Evolutionary conservation across 2,113 vertebrate genomes (phyloP), one percentile per base, ranked within the genome.

Genomic region (Platysteira castanea): DNA sequence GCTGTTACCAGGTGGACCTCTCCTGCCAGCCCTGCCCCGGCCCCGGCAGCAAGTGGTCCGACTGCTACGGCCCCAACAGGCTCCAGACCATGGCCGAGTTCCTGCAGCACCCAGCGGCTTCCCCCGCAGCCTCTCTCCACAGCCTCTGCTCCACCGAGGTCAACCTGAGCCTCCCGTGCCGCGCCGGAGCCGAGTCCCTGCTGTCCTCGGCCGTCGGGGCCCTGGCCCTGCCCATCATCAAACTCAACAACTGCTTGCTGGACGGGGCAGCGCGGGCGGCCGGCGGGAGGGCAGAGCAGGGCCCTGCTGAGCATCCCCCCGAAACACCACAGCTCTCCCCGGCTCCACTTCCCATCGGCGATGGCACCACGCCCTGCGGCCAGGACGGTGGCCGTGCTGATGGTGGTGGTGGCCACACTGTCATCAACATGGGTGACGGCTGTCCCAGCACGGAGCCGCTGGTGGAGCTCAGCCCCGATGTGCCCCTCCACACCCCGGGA

Each of bases 1-100:
- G 95, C 50, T 98, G 93, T 59, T 98, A 97, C 82, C 97, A 83
- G 93, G 98, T 53, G 98, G 99, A 98, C 96, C 98, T 86, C 75
- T 98, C 94, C 91, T 89, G 96, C 86, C 76, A 97, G 92, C 35
- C 96, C 75, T 14, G 82, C 79, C 26, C 90, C 15, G 2, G 97
- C 76, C 15, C 92, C 46, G 21, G 91, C 94, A 84, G 93, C 95
- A 97, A 94, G 49, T 94, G 93, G 74, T 47, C 75, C 1, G 52
- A 96, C 23, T 90, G 94, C 87, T 98, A 96, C 46, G 83, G 96
- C 89, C 96, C 95, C 84, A 97, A 77, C 71, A 95, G 82, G 67
- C 97, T 97, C 33, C 97, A 98, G 90, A 96, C 97, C 24, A 86
- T 96, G 17, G 97, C 97, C 1, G 77, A 97, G 69, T 79, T 97